A percentile compares a stretch with the other conserved stretches of the same genome.
Evolutionary conservation across 2,888 invertebrate species (phyloP).

Genomic region (Synanthedon formicaeformis): DNA sequence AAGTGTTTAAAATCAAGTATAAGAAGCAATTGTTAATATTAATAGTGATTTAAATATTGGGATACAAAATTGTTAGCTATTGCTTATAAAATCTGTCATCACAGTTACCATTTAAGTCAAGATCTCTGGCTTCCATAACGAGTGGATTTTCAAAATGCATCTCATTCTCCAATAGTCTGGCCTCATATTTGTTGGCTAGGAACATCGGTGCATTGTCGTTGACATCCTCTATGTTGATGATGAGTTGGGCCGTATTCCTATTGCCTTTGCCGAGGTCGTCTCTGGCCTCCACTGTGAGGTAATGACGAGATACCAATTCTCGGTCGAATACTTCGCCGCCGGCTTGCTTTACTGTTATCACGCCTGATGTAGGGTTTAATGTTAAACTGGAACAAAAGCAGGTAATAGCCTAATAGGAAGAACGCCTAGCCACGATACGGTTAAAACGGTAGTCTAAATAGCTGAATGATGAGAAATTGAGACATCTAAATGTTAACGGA

Average conservation of each 20-base stretch:
- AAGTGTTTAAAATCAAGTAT: too few relatives aligned
- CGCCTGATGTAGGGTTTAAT: constrained; percentile 85
- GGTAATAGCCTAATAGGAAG: too few relatives aligned
- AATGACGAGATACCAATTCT: constrained; percentile 84
- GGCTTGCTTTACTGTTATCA: constrained; percentile 83
- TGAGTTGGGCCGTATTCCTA: constrained; percentile 85
- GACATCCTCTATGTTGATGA: constrained; percentile 85
- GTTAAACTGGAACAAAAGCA: constrained; percentile 68
- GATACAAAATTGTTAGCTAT: not conserved
- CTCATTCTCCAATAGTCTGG: constrained; percentile 86
- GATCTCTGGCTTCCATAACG: constrained; percentile 84
- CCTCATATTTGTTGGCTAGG: constrained; percentile 84
- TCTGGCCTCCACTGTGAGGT: constrained; percentile 88
- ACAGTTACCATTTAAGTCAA: constrained; percentile 80
- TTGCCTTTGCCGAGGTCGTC: constrained; percentile 85
- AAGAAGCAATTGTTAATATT: too few relatives aligned
- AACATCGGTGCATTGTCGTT: constrained; percentile 93
- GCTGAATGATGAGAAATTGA: too few relatives aligned
- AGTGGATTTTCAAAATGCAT: constrained; percentile 80
- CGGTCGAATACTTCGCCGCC: constrained; percentile 86
- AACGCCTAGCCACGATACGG: too few relatives aligned
- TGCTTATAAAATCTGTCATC: not conserved
- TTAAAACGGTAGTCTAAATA: too few relatives aligned
- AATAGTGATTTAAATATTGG: not conserved
- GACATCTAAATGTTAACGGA: too few relatives aligned